Conservation (phyloP, 2,888 invertebrate species). For the Nebria brevicollis region DNA sequence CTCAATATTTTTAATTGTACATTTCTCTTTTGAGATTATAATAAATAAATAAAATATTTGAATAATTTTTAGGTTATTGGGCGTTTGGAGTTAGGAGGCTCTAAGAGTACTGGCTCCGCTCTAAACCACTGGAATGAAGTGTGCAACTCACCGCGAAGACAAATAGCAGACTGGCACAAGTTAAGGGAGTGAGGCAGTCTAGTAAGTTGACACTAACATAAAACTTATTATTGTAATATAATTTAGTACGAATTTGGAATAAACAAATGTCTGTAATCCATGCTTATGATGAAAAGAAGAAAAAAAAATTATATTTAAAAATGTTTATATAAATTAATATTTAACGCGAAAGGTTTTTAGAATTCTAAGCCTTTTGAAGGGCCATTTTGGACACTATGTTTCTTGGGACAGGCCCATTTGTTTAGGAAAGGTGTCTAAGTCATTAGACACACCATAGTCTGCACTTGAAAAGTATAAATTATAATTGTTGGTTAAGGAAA, state of each 20-base stretch:
- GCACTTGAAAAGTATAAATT: constrained; percentile 1
- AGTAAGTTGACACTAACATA: constrained; percentile 15
- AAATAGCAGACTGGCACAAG: constrained; percentile 99
- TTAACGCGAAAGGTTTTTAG: background rate
- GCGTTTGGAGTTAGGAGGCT: constrained; percentile 89
- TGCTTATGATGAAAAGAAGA: constrained; percentile 2
- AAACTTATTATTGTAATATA: background rate
- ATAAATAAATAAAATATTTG: too few species aligned
- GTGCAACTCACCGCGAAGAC: constrained; percentile 94
- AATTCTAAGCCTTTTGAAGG: background rate
- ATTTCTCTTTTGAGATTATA: too few species aligned
- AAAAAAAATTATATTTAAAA: background rate
- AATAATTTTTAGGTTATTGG: constrained; percentile 83
- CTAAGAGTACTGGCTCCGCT: constrained; percentile 81
- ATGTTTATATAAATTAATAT: background rate
- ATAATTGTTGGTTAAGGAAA: background rate
- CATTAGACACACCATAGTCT: background rate
- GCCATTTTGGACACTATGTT: background rate
- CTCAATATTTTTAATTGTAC: too few species aligned
- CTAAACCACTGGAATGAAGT: constrained; percentile 98
- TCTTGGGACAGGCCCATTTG: background rate
- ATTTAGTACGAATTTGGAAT: background rate
- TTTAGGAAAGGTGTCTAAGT: background rate
- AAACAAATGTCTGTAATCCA: constrained; percentile 12
- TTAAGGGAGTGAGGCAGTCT: constrained; percentile 79